phyloP scores from a whole-genome alignment of 2,888 invertebrate genomes.

The Leptopilina drosophilae region DNA sequence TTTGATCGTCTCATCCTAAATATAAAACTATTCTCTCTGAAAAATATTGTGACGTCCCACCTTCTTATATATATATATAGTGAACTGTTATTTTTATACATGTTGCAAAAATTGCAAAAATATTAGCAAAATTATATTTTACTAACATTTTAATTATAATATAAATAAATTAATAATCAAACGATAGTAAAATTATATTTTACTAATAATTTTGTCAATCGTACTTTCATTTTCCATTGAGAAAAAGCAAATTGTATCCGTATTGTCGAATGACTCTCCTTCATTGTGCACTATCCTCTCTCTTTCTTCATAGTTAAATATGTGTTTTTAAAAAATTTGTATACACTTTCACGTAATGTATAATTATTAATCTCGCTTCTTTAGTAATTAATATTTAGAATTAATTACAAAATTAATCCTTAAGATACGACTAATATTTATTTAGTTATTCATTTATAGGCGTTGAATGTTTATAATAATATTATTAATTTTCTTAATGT shows the following conservation, averaged over 20 bases:
- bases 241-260: background rate
- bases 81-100: background rate
- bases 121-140: slow-evolving; percentile 3
- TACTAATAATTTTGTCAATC: background rate
- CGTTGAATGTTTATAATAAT: too few species aligned
- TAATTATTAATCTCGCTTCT: background rate
- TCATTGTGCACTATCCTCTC: slow-evolving; percentile 4
- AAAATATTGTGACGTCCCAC: background rate
- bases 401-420: too few species aligned
- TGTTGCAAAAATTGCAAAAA: background rate
- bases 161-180: background rate
- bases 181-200: background rate
- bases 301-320: background rate
- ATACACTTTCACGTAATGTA: background rate
- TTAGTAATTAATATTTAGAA: background rate
- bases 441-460: too few species aligned
- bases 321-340: background rate
- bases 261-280: background rate
- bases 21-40: background rate
- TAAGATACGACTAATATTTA: too few species aligned
- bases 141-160: background rate
- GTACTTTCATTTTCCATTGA: background rate
- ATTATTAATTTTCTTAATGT: too few species aligned
- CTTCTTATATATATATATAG: background rate
- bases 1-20: background rate